Base-by-base conservation (phyloP, 2,797 vertebrate species). In the Propithecus perrieri region DNA sequence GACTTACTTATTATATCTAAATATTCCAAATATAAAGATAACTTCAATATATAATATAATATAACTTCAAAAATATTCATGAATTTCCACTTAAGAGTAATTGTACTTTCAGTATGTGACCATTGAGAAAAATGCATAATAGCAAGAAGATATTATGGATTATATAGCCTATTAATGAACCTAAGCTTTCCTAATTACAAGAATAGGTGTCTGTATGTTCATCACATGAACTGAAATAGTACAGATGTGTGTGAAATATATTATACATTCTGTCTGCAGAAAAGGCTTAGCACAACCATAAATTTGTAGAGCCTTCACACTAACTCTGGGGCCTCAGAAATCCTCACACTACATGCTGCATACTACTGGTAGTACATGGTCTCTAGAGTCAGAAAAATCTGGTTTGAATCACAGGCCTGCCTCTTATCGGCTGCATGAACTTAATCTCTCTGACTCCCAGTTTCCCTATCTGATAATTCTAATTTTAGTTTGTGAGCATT, bases 41-140 rank as follows among this genome's bases (percentile, higher is more conserved):
- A 59, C 57, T 59, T 59, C 24, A 26, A 38, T 38, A 38, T 38
- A 38, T 38, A 38, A 38, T 38, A 28, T 55, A 53, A 53, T 53
- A 53, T 81, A 87, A 86, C n/a, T 57, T 65, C 35, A 84, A 84
- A 96, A 93, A n/a, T 63, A 75, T 41, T 75, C 48, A 43, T 57
- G 17, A 22, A 71, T 85, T 93, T 86, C 67, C 67, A 87, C 65
- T 48, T 86, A 59, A 79, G 24, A 89, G 9, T 65, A 78, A 89
- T 14, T 75, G 24, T 9, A 72, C 41, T 76, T 92, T 57, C 83
- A 35, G 48, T 85, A 85, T 43, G 43, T 11, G 26, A 91, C 67
- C 50, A 48, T 4, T 46, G 13, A 96, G 43, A 87, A 95, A 95
- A 75, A 86, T 24, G 53, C 3, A 53, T 10, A 78, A 86, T 75